Percentiles rank a stretch among this genome's conserved stretches.
Conservation (phyloP, 2,888 invertebrate genomes). For the Hyposoter didymator region DNA sequence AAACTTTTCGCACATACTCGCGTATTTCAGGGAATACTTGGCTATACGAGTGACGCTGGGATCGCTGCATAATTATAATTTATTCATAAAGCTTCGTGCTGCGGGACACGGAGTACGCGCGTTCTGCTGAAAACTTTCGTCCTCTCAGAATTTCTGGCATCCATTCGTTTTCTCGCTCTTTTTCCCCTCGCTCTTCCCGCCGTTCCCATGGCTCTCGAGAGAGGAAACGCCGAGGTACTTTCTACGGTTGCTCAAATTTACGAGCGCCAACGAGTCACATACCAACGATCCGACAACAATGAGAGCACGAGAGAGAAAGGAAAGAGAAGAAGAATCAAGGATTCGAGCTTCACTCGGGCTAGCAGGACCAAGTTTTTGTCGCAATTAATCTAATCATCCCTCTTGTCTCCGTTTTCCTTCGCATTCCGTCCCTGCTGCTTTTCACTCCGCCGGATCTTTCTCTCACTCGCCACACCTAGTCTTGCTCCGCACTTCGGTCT, state of each 20-base stretch:
- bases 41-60: background rate
- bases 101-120: slow-evolving; percentile 19
- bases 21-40: slow-evolving; percentile 3
- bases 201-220: background rate
- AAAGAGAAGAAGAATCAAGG: slow-evolving; percentile 5
- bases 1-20: slow-evolving; percentile 24
- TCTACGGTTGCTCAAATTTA: slow-evolving; percentile 48
- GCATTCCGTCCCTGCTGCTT: background rate
- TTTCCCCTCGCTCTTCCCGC: background rate
- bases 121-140: slow-evolving; percentile 32
- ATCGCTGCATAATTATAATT: slow-evolving; percentile 42
- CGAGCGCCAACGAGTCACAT: slow-evolving; percentile 48
- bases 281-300: slow-evolving; percentile 58
- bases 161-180: background rate
- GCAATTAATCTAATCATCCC: slow-evolving; percentile 46
- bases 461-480: background rate
- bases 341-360: slow-evolving; percentile 15
- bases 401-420: slow-evolving; percentile 2
- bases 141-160: slow-evolving; percentile 31
- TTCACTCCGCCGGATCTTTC: background rate
- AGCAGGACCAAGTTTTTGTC: slow-evolving; percentile 46
- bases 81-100: slow-evolving; percentile 41
- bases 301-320: slow-evolving; percentile 51
- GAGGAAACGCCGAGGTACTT: slow-evolving; percentile 42
- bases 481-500: background rate